phyloP scores from a whole-genome alignment of 2,888 invertebrate species.

The Calephelis perditalis region DNA sequence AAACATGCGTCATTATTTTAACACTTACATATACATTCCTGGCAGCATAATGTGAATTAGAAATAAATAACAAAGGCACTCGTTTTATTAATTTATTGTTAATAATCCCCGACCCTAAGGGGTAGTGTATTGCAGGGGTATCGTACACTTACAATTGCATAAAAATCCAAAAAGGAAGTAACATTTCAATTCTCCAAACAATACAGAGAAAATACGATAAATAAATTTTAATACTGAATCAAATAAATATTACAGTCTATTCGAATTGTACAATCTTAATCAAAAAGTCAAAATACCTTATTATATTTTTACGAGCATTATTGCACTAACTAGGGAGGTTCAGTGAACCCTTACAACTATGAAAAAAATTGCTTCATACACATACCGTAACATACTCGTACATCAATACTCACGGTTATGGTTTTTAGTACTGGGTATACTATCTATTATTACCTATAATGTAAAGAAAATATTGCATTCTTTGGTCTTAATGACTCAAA shows the following conservation, averaged over 20 bases:
- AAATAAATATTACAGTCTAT: slow-evolving; percentile 65
- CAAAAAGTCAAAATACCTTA: slow-evolving; percentile 60
- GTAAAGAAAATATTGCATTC: slow-evolving; percentile 3
- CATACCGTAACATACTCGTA: not conserved
- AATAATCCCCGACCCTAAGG: slow-evolving; percentile 59
- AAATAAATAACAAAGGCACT: slow-evolving; percentile 32
- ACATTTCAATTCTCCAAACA: slow-evolving; percentile 61
- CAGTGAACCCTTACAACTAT: slow-evolving; percentile 4
- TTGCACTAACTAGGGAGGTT: slow-evolving; percentile 59
- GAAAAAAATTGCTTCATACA: slow-evolving; percentile 8
- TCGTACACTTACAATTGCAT: slow-evolving; percentile 64
- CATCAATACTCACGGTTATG: not conserved
- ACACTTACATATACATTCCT: slow-evolving; percentile 55
- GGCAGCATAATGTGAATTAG: slow-evolving; percentile 41
- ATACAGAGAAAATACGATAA: slow-evolving; percentile 38
- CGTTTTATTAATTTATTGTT: slow-evolving; percentile 62
- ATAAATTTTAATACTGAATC: slow-evolving; percentile 34
- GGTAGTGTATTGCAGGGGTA: slow-evolving; percentile 60
- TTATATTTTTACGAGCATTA: slow-evolving; percentile 43
- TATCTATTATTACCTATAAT: not conserved
- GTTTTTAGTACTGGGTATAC: not conserved
- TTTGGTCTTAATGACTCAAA: too few relatives aligned
- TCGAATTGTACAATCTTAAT: slow-evolving; percentile 70
- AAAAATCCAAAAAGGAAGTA: slow-evolving; percentile 70
- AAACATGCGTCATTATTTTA: slow-evolving; percentile 29